A percentile compares a stretch with the other conserved stretches of the same genome.
Conservation (phyloP, 1,140 invertebrate genomes). For the Ceratoteleas bidentatus region DNA sequence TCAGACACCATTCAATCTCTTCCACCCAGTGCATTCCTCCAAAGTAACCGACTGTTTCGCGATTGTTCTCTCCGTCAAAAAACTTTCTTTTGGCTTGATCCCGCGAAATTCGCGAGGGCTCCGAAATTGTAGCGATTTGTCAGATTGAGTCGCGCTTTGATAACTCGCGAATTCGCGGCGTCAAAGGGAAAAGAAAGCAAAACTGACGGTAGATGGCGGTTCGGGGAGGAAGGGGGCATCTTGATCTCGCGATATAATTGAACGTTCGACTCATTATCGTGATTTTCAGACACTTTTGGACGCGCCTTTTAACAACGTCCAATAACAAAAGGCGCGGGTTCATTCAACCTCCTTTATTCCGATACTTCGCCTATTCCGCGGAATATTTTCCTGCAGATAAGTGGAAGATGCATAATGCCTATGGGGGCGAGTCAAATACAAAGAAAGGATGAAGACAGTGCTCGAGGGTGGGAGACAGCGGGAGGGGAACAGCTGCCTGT, state of each 20-base stretch:
- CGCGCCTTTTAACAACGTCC: slow-evolving; percentile 40
- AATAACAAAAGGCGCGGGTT: slow-evolving; percentile 50
- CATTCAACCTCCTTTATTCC: slow-evolving; percentile 43
- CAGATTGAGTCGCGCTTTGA: too few species aligned
- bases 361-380: slow-evolving; percentile 55
- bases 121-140: too few species aligned
- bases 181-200: neutral
- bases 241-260: slow-evolving; percentile 41
- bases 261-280: slow-evolving; percentile 51
- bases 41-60: too few species aligned
- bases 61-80: too few species aligned
- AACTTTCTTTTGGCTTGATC: too few species aligned
- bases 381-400: slow-evolving; percentile 62
- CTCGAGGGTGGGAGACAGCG: slow-evolving; percentile 25
- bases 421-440: slow-evolving; percentile 58
- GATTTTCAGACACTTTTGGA: slow-evolving; percentile 42
- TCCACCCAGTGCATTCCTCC: too few species aligned
- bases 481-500: slow-evolving; percentile 44
- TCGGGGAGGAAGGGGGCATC: too few species aligned
- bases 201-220: too few species aligned
- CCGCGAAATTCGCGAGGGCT: too few species aligned
- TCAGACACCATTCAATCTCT: too few species aligned
- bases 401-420: slow-evolving; percentile 62
- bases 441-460: slow-evolving; percentile 57
- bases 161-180: too few species aligned